Evolutionary conservation across 2,113 vertebrate genomes (phyloP).

Genomic region (Tauraco erythrolophus): DNA sequence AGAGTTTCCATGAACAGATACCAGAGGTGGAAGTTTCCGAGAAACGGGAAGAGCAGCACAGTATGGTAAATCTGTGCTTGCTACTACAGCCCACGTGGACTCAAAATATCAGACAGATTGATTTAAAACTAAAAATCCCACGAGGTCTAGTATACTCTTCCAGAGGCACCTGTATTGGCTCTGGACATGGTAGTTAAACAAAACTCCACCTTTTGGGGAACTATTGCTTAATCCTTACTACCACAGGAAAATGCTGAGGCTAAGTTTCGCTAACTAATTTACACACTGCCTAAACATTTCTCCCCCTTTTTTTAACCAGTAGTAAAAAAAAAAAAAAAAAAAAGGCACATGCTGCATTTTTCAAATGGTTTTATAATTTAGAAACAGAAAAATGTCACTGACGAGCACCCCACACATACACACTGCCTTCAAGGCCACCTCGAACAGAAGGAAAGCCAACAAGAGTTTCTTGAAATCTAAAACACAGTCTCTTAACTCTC

Average conservation of each 20-base stretch:
- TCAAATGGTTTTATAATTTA: not conserved
- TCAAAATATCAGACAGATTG: fast-evolving
- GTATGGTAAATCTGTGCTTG: not conserved
- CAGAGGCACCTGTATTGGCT: not conserved
- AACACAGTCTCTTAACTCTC: not conserved
- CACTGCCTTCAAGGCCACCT: not conserved
- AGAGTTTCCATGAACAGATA: not conserved
- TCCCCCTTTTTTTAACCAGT: not conserved
- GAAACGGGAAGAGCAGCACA: not conserved
- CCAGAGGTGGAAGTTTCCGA: not conserved
- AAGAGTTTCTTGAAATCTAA: not conserved
- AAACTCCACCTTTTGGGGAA: not conserved
- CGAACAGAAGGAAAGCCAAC: not conserved
- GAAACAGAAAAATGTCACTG: not conserved
- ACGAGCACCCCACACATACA: fast-evolving
- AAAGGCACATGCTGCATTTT: not conserved
- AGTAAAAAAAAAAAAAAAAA: not conserved
- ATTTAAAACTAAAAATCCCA: not conserved
- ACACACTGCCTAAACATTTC: not conserved
- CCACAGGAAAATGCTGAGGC: no score
- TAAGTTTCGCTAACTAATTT: not conserved
- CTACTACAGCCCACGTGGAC: not conserved
- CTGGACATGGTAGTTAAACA: not conserved
- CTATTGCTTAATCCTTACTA: not conserved
- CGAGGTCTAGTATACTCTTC: not conserved